Conservation (phyloP, 37 sponge, comb jelly and placozoan genomes). For the Petrosia ficiformis region DNA sequence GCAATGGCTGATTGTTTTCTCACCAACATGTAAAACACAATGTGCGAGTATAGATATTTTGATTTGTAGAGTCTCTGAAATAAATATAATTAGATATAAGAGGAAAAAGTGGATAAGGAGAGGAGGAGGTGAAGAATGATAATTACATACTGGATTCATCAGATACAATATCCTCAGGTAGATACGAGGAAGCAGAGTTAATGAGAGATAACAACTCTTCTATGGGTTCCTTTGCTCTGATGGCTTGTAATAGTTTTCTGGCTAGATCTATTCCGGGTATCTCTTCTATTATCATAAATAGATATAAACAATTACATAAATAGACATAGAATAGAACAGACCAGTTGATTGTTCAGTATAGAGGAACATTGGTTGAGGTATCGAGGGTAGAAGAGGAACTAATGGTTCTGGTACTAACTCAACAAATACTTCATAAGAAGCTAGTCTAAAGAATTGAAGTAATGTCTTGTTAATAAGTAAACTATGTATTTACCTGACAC, state of each 20-base stretch:
- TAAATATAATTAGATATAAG: too few species aligned
- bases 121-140: too few species aligned
- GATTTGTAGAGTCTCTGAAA: slow-evolving; percentile 35
- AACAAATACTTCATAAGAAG: slow-evolving; percentile 62
- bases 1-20: slow-evolving; percentile 86
- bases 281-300: neutral
- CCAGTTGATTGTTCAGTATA: slow-evolving; percentile 37
- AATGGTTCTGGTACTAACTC: slow-evolving; percentile 59
- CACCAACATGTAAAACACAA: slow-evolving; percentile 74
- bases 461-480: neutral
- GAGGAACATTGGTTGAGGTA: slow-evolving; percentile 50
- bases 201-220: slow-evolving; percentile 6
- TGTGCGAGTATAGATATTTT: slow-evolving; percentile 81
- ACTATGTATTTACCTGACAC: slow-evolving; percentile 44
- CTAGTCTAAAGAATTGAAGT: slow-evolving; percentile 36
- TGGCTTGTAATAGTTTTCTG: slow-evolving; percentile 46
- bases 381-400: slow-evolving; percentile 54
- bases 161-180: too few species aligned
- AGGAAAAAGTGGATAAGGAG: too few species aligned
- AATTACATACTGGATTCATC: too few species aligned
- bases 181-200: neutral
- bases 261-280: slow-evolving; percentile 17
- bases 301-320: neutral
- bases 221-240: slow-evolving; percentile 29
- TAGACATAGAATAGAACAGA: neutral